phyloP scores from a whole-genome alignment of 2,888 invertebrate species.

The Melangyna quadrimaculata region DNA sequence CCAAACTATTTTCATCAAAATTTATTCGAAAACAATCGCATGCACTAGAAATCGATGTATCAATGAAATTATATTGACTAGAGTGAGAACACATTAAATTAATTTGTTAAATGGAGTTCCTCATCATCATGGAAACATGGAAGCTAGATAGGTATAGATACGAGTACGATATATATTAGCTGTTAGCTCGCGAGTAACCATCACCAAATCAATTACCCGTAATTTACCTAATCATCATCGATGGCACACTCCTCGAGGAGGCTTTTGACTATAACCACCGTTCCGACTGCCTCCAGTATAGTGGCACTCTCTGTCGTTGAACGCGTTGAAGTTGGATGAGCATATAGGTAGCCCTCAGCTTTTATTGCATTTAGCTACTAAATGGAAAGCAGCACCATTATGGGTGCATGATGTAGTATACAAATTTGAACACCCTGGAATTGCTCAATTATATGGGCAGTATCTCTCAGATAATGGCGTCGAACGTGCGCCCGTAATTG shows the following conservation, averaged over 20 bases:
- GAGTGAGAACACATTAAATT: conserved; percentile 59
- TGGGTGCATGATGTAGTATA: conserved; percentile 25
- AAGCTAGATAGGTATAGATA: not conserved
- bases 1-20: conserved; percentile 8
- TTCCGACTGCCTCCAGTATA: not conserved
- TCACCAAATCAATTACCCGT: conserved; percentile 60
- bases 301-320: not conserved
- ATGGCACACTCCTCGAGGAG: conserved; percentile 46
- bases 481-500: conserved; percentile 65
- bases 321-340: not conserved
- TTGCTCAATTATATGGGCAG: conserved; percentile 69
- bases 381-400: conserved; percentile 23
- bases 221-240: conserved; percentile 64
- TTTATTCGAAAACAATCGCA: conserved; percentile 30
- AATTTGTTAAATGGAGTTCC: conserved; percentile 55
- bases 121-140: conserved; percentile 28
- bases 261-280: not conserved
- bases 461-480: conserved; percentile 62
- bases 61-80: conserved; percentile 50
- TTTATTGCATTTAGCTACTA: conserved; percentile 37
- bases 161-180: conserved; percentile 17
- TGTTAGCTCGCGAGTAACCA: conserved; percentile 44
- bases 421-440: conserved; percentile 57
- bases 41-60: not conserved
- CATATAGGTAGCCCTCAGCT: conserved; percentile 54